A percentile compares a stretch with the other conserved stretches of the same genome.
Evolutionary conservation across 2,113 vertebrate genomes (phyloP).

Genomic region (Chloropsis cyanopogon): DNA sequence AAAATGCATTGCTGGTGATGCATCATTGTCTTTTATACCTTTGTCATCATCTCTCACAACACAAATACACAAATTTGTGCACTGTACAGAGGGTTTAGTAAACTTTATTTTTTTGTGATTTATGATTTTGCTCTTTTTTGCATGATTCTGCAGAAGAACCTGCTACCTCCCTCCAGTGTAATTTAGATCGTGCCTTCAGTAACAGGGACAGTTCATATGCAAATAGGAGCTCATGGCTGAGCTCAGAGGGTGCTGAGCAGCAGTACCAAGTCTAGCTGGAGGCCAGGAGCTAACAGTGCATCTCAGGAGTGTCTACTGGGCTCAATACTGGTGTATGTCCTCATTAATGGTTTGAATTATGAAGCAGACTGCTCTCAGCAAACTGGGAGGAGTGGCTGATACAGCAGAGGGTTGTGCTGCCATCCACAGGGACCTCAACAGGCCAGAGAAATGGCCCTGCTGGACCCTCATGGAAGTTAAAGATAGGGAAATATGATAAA

Average conservation of each 20-base stretch:
- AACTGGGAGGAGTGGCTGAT: not conserved
- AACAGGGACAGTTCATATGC: not conserved
- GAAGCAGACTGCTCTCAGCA: not conserved
- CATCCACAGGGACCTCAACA: not conserved
- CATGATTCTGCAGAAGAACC: not conserved
- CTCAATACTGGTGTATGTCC: not conserved
- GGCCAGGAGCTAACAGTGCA: not conserved
- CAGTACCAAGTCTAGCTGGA: not conserved
- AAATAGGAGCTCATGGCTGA: not conserved
- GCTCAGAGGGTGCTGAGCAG: not conserved
- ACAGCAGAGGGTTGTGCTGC: not conserved
- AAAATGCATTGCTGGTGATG: not conserved
- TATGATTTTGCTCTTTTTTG: not conserved
- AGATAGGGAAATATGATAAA: not conserved
- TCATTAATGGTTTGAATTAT: not conserved
- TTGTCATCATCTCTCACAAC: not conserved
- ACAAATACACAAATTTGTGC: not conserved
- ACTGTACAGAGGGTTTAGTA: not conserved
- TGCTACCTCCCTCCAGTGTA: not conserved
- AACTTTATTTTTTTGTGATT: conserved; percentile 17
- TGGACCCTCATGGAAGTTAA: not conserved
- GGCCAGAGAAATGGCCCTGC: not conserved
- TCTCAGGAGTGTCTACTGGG: not conserved
- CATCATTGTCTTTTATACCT: conserved; percentile 20
- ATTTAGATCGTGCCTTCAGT: not conserved